Percentiles rank a stretch among this genome's conserved stretches.
phyloP scores from a whole-genome alignment of 2,888 invertebrate genomes.

The Parnassius glacialis region DNA sequence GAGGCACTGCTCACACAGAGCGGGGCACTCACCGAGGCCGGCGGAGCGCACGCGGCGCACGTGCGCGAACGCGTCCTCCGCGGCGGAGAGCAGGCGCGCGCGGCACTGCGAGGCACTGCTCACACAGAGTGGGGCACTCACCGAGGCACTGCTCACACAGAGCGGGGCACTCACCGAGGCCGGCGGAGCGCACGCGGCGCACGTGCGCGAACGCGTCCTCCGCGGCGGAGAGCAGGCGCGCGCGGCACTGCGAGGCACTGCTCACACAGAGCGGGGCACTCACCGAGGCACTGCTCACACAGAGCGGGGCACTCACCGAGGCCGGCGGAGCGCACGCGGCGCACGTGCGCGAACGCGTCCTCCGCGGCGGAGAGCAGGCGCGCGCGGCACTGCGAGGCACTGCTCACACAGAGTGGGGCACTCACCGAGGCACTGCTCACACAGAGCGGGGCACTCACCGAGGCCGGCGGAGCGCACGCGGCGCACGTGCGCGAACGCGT shows the following conservation, averaged over 20 bases:
- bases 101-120: no score
- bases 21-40: constrained; percentile 49
- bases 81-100: constrained; percentile 94
- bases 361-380: constrained; percentile 96
- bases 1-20: constrained; percentile 36
- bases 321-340: constrained; percentile 82
- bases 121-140: constrained; percentile 28
- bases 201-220: constrained; percentile 99
- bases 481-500: constrained; percentile 98
- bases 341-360: constrained; percentile 98
- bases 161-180: constrained; percentile 47
- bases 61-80: constrained; percentile 99
- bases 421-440: constrained; percentile 52
- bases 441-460: constrained; percentile 41
- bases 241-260: no score
- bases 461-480: constrained; percentile 81
- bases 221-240: constrained; percentile 94
- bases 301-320: constrained; percentile 46
- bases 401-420: not conserved
- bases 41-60: constrained; percentile 88
- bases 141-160: constrained; percentile 47
- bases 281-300: constrained; percentile 51
- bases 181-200: constrained; percentile 84
- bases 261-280: constrained; percentile 14
- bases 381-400: constrained; percentile 93